Conservation (phyloP, 2,113 vertebrate species). For the Hipposideros armiger region DNA sequence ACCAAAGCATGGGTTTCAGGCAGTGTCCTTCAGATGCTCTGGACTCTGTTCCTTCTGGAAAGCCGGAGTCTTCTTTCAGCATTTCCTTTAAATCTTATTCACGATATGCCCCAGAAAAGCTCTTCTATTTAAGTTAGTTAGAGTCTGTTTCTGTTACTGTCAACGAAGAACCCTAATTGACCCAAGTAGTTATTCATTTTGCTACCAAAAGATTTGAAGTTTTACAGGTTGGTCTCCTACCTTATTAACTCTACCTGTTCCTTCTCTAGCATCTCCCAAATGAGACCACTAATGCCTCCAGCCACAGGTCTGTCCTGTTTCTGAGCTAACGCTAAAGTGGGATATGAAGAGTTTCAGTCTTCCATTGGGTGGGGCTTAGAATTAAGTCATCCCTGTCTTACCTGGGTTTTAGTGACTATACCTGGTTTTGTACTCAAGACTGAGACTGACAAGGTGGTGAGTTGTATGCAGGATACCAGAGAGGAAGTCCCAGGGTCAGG, state of each 20-base stretch:
- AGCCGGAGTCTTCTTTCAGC: neutral
- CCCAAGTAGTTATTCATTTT: neutral
- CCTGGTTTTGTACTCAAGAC: neutral
- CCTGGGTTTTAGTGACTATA: neutral
- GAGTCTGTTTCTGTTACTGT: neutral
- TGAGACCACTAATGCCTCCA: neutral
- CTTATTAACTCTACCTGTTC: neutral
- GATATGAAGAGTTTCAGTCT: neutral
- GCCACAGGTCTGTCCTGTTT: neutral
- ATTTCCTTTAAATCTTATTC: neutral
- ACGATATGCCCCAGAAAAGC: neutral
- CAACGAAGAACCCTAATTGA: neutral
- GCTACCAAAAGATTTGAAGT: slow-evolving; percentile 7
- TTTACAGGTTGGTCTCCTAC: neutral
- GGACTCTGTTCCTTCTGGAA: neutral
- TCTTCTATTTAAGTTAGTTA: neutral
- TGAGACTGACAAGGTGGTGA: neutral
- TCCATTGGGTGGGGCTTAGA: neutral
- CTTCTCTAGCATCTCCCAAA: neutral
- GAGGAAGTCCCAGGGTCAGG: neutral
- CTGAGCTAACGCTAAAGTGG: neutral
- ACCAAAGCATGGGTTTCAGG: neutral
- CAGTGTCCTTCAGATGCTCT: neutral
- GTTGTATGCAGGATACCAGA: neutral
- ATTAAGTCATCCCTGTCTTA: neutral